Conservation (phyloP, 37 sponge, comb jelly and placozoan species). For the Chondrosia reniformis region DNA sequence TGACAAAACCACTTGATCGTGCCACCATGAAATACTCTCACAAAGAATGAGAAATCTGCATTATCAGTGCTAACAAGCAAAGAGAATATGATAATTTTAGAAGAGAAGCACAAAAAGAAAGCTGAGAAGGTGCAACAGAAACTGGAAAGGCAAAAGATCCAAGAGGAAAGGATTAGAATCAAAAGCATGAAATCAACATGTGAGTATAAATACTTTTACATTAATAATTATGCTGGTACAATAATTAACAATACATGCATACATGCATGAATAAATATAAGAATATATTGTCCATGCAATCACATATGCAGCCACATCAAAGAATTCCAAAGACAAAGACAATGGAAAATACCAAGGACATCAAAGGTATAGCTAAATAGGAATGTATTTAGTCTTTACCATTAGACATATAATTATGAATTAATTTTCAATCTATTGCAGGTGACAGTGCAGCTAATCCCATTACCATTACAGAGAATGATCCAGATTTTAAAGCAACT, state of each 20-base stretch:
- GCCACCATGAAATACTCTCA: background rate
- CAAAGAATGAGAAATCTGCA: background rate
- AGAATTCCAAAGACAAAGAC: no score
- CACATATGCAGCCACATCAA: no score
- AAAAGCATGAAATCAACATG: background rate
- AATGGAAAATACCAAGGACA: no score
- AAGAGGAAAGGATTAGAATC: background rate
- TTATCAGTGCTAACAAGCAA: background rate
- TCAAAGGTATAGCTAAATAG: no score
- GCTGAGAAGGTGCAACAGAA: background rate
- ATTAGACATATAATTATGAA: background rate
- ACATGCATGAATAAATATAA: no score
- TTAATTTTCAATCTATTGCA: background rate
- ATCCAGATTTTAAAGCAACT: no score
- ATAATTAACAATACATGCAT: no score
- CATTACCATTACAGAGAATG: background rate
- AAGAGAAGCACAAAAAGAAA: background rate
- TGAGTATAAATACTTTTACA: no score
- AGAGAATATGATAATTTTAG: background rate
- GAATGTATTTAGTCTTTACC: no score
- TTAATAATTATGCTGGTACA: no score
- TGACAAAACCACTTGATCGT: slow-evolving; percentile 24
- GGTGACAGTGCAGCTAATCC: background rate
- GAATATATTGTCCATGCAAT: no score
- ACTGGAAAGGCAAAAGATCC: background rate